A percentile compares a stretch with the other conserved stretches of the same genome.
These are phyloP conservation scores for Pediacus dermestoides DNA, from an alignment of 2,888 invertebrate species.

Conservation along the genomic window DNA sequence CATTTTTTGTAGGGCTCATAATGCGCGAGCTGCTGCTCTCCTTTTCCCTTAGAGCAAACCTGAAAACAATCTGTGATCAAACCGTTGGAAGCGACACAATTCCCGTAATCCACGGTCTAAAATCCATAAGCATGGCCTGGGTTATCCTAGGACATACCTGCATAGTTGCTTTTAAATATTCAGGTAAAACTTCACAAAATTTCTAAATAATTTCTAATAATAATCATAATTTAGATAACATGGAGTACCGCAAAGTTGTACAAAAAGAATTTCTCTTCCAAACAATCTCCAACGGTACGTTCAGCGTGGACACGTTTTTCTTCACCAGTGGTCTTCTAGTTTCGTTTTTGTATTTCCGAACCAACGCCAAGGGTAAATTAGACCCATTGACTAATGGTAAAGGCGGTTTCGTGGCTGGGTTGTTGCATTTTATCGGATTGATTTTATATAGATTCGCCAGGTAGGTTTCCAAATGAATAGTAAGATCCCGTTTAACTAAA, in stretches of 20 bases:
- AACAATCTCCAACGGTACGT: constrained; percentile 74
- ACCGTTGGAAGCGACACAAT: constrained; percentile 77
- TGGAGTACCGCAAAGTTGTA: constrained; percentile 65
- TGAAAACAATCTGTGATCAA: constrained; percentile 76
- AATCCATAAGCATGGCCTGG: constrained; percentile 63
- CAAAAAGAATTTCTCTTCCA: constrained; percentile 78
- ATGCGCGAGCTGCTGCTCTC: constrained; percentile 69
- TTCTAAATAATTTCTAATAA: constrained; percentile 6
- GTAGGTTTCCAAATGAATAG: constrained; percentile 44
- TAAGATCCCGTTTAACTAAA: neutral
- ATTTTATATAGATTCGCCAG: constrained; percentile 74
- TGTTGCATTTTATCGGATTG: constrained; percentile 71
- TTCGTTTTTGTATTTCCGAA: constrained; percentile 80
- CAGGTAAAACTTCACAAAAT: constrained; percentile 52
- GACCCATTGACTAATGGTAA: constrained; percentile 62
- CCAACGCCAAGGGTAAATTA: constrained; percentile 69
- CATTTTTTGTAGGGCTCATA: constrained; percentile 54
- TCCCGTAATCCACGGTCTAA: constrained; percentile 64
- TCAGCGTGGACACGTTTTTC: constrained; percentile 81
- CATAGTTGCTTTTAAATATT: constrained; percentile 78
- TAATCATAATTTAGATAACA: constrained; percentile 58
- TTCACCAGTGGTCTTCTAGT: constrained; percentile 77
- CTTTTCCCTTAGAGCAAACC: constrained; percentile 73
- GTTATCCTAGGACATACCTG: constrained; percentile 70
- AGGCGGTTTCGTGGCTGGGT: constrained; percentile 61